Base-by-base conservation (phyloP, 1,140 invertebrate species). In the Lepidurus couesii region DNA sequence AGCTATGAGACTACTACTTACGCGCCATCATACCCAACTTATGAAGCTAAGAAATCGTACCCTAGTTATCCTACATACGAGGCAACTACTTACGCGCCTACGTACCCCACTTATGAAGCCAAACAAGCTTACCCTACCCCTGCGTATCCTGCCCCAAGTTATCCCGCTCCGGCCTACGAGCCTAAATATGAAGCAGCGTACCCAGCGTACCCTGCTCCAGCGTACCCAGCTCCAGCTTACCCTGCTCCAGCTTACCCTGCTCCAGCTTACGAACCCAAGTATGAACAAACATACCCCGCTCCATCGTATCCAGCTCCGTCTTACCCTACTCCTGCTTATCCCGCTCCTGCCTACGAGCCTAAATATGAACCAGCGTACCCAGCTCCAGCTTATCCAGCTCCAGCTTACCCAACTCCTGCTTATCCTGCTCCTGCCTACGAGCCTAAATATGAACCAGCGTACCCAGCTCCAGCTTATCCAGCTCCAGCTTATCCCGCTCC, bases 1-100 rank as follows among this genome's bases (percentile, higher is more conserved):
- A 65, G 53, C 21, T 65, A 65, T 7, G 53, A 65, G 13, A 21
- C 53, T 65, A 65, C 53, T 9, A 65, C 53, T 21, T 65, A 65
- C 53, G 53, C 53, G 21, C 53, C 53, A 10, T 13, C 53, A 4
- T 65, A 65, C 13, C 53, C 53, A 65, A 65, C 53, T 9, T 65
- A 65, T 21, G 53, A 65, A 65, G 53, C 53, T n/a, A 65, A 65
- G 53, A 65, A 65, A 21, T 13, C 53, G 16, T 65, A 65, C 53
- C 10, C 45, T 1, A 65, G 53, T 21, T 65, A 47, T 16, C 16
- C 45, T 47, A 47, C 45, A 11, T 47, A 65, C 21, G 53, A 65
- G 8, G 53, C 53, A 4, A 34, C 34, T 34, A 34, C 34, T 34
- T 34, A 34, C 34, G 34, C 53, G 1, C 53, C 53, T 13, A n/a